phyloP scores from a whole-genome alignment of 2,797 vertebrate species.

The Pseudochromis fuscus region DNA sequence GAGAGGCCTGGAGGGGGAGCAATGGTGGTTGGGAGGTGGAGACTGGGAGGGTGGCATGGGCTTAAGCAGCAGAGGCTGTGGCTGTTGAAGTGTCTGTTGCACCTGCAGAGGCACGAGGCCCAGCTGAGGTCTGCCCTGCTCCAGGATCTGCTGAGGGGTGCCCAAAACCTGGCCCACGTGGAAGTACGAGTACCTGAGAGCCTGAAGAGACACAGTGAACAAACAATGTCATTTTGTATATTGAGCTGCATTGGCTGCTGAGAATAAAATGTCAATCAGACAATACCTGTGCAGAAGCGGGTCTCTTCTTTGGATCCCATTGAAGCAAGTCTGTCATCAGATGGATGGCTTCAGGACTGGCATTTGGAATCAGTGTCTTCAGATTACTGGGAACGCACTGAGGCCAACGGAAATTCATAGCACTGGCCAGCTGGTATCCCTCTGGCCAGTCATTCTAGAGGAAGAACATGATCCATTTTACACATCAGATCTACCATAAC shows the following conservation, averaged over 20 bases:
- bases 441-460: conserved; percentile 94
- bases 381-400: conserved; percentile 94
- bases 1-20: conserved; percentile 84
- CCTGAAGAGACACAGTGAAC: conserved; percentile 72
- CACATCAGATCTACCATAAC: neutral
- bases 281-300: conserved; percentile 92
- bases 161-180: conserved; percentile 91
- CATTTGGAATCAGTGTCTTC: conserved; percentile 96
- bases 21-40: conserved; percentile 82
- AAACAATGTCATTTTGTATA: conserved; percentile 5
- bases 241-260: neutral
- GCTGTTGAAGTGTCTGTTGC: conserved; percentile 79
- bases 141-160: conserved; percentile 86
- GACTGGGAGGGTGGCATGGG: conserved; percentile 85
- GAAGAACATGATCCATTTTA: conserved; percentile 9
- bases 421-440: conserved; percentile 92
- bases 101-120: conserved; percentile 77
- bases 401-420: conserved; percentile 98
- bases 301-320: conserved; percentile 97
- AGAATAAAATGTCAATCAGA: neutral
- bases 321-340: conserved; percentile 94
- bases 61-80: conserved; percentile 83
- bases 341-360: conserved; percentile 92
- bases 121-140: conserved; percentile 85
- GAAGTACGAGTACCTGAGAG: conserved; percentile 94